phyloP scores from a whole-genome alignment of 2,797 vertebrate genomes.

The Silurus lanzhouensis region DNA sequence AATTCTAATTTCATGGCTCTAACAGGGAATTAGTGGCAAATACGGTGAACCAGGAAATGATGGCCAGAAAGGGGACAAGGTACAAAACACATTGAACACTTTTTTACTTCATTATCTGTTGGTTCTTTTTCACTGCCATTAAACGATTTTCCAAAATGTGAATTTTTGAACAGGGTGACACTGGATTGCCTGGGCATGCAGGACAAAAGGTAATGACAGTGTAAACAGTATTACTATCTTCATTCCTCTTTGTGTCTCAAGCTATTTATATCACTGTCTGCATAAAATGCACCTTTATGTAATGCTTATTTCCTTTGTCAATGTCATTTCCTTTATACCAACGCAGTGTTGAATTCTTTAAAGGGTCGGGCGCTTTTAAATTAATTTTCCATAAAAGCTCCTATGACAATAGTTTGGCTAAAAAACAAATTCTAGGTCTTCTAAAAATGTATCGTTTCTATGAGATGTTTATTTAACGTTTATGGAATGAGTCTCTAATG shows the following conservation, averaged over 20 bases:
- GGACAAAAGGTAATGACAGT: constrained; percentile 81
- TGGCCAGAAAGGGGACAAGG: constrained; percentile 85
- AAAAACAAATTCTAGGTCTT: neutral
- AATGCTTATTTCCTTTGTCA: neutral
- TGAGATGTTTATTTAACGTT: neutral
- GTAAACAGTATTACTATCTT: neutral
- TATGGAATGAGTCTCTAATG: neutral
- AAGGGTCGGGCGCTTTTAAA: neutral
- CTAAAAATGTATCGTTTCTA: neutral
- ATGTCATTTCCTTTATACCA: neutral
- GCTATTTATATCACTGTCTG: neutral
- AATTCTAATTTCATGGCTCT: constrained; percentile 45
- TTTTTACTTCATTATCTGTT: neutral
- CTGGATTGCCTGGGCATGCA: constrained; percentile 74
- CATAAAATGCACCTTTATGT: too few relatives aligned
- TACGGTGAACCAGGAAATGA: constrained; percentile 77
- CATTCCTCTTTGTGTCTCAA: neutral
- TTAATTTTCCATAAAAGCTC: neutral
- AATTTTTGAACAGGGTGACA: constrained; percentile 79
- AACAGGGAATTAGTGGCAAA: constrained; percentile 82
- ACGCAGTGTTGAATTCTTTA: neutral
- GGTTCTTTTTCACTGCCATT: neutral
- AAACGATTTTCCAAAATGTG: constrained; percentile 8
- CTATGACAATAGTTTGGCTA: neutral
- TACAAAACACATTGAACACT: constrained; percentile 58